Conservation (phyloP, 2,113 vertebrate species). For the Phrynosoma platyrhinos region DNA sequence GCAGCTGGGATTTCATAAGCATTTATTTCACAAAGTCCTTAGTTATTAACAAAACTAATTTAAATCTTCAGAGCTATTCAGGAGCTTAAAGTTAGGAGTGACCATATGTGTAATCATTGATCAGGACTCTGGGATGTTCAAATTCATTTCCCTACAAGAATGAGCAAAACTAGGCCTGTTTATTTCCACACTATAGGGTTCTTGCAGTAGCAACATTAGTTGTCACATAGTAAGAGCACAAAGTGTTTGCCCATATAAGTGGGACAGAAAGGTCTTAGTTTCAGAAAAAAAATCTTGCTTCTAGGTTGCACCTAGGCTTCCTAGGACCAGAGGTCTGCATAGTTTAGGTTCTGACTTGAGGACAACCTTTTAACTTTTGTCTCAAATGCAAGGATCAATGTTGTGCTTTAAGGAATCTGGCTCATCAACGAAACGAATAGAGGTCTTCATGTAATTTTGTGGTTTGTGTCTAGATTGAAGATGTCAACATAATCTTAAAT, state of each 20-base stretch:
- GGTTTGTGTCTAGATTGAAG: background rate
- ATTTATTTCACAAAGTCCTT: background rate
- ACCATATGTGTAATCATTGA: background rate
- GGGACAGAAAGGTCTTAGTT: background rate
- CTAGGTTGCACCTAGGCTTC: background rate
- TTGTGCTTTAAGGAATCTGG: slow-evolving; percentile 68
- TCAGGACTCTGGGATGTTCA: background rate
- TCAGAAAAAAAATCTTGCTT: background rate
- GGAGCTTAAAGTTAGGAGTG: background rate
- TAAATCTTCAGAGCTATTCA: background rate
- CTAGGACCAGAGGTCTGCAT: background rate
- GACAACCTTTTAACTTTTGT: slow-evolving; percentile 35
- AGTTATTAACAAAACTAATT: background rate
- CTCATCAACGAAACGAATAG: slow-evolving; percentile 62
- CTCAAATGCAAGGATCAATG: slow-evolving; percentile 64
- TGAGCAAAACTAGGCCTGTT: background rate
- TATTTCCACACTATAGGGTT: background rate
- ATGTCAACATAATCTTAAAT: background rate
- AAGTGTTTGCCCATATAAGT: no score
- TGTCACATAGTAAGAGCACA: background rate
- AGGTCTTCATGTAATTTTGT: slow-evolving; percentile 23
- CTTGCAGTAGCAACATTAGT: background rate
- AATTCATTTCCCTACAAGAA: background rate
- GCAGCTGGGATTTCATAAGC: slow-evolving; percentile 37
- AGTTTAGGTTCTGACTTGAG: background rate